Percentiles rank a stretch among this genome's conserved stretches.
phyloP scores from a whole-genome alignment of 2,888 invertebrate genomes.

The Drosophila parthenogenetica region DNA sequence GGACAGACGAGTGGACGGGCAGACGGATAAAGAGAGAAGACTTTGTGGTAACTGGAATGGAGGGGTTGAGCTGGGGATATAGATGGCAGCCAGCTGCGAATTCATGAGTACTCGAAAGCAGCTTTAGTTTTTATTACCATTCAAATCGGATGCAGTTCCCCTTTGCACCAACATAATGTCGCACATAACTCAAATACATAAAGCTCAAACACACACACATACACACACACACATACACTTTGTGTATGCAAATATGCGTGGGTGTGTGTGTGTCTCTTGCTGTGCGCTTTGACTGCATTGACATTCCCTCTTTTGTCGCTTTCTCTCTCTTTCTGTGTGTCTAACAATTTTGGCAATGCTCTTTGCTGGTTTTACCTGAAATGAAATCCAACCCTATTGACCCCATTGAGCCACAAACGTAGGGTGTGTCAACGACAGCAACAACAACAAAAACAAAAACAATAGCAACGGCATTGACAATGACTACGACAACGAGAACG shows the following conservation, averaged over 20 bases:
- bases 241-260: conserved; percentile 2
- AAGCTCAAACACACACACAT: conserved; percentile 36
- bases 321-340: conserved; percentile 43
- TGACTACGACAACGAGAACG: conserved; percentile 32
- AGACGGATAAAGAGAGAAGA: conserved; percentile 1
- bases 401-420: conserved; percentile 49
- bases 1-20: conserved; percentile 17
- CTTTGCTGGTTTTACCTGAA: conserved; percentile 79
- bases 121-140: conserved; percentile 79
- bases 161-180: conserved; percentile 64
- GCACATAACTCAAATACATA: conserved; percentile 77
- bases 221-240: conserved; percentile 11
- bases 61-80: background rate
- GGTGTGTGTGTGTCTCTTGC: conserved; percentile 30
- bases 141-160: conserved; percentile 58
- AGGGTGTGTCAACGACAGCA: conserved; percentile 42
- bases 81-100: conserved; percentile 36
- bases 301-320: conserved; percentile 11
- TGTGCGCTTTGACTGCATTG: conserved; percentile 38
- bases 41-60: background rate
- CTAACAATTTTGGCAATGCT: conserved; percentile 78
- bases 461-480: conserved; percentile 22
- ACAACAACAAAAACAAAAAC: conserved; percentile 19
- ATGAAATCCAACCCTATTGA: conserved; percentile 65
- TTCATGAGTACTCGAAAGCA: conserved; percentile 73